Evolutionary conservation across 2,888 invertebrate genomes (phyloP), one percentile per base, ranked within the genome.

Genomic region (Coronaproctus castanopsis): DNA sequence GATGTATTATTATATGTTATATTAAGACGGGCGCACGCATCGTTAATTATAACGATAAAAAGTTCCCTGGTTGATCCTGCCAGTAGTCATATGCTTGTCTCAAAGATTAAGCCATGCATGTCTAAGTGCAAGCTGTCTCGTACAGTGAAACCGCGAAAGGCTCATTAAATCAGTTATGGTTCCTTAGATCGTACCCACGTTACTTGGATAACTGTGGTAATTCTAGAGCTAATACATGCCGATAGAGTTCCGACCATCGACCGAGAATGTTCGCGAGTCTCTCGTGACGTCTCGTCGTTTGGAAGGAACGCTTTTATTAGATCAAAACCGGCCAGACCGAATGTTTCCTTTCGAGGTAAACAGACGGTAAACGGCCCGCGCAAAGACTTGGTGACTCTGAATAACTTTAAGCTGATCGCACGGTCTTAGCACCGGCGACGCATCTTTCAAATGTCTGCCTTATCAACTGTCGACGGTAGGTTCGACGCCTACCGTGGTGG

Each of bases 81-180:
- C 77, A 76, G 76, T 75, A 74, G 75, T 77, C 74, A 78, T 78
- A 78, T 78, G 78, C 77, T 80, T 77, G 76, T 78, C 76, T 80
- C 78, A 79, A 79, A 78, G 76, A 77, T 76, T 78, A 76, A 78
- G 77, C 77, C 78, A 79, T 78, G 78, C 79, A 78, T 76, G 78
- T 79, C 75, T 78, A 73, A 77, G 78, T 77, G 73, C 76, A 76
- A 72, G 73, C 77, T 73, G 68, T 68, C 71, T 71, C 22, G 54
- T 72, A 75, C 73, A 72, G 75, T 73, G 75, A 76, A 75, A 76
- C 75, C 72, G 75, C 76, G 74, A 76, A 77, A 74, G 76, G 76
- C 77, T 77, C 76, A 77, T 75, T 77, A 76, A 73, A 77, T 76
- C 76, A 76, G 76, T 76, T 75, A 74, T 75, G 73, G 74, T 76